These are phyloP conservation scores for Ginglymostoma cirratum DNA, from an alignment of 2,113 vertebrate species.

Conservation along the genomic window DNA sequence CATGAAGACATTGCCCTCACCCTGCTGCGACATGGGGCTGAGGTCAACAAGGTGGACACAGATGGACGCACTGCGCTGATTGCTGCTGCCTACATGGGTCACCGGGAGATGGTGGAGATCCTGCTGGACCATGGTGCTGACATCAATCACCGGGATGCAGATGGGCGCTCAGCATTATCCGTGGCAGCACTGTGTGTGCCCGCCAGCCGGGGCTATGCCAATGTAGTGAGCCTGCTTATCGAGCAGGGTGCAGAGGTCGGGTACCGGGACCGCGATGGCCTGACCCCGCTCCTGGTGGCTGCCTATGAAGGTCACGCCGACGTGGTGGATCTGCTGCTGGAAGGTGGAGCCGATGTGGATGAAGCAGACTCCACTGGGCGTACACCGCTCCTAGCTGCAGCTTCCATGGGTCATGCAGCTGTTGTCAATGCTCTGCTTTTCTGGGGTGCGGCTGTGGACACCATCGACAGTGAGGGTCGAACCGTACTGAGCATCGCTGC, in stretches of 20 bases:
- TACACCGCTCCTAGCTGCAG: constrained; percentile 63
- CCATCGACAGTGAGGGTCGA: constrained; percentile 63
- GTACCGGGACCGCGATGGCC: constrained; percentile 61
- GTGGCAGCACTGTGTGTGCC: constrained; percentile 66
- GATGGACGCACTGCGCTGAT: constrained; percentile 66
- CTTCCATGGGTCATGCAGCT: constrained; percentile 62
- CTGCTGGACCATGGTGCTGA: constrained; percentile 55
- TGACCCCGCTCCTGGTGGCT: constrained; percentile 65
- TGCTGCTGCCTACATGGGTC: constrained; percentile 69
- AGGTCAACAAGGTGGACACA: constrained; percentile 55
- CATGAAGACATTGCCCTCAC: constrained; percentile 60
- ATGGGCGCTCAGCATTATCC: constrained; percentile 63
- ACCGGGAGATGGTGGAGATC: constrained; percentile 56
- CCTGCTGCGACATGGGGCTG: constrained; percentile 54
- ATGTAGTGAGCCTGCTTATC: constrained; percentile 58
- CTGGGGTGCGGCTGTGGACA: constrained; percentile 66
- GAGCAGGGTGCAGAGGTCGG: constrained; percentile 59
- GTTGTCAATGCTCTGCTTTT: constrained; percentile 60
- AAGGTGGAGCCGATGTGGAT: constrained; percentile 65
- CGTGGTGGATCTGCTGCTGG: constrained; percentile 63
- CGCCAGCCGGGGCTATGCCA: constrained; percentile 50
- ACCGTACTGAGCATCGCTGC: constrained; percentile 61
- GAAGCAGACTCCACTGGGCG: constrained; percentile 50
- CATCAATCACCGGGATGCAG: constrained; percentile 55
- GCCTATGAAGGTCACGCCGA: constrained; percentile 66